A percentile compares a stretch with the other conserved stretches of the same genome.
These are phyloP conservation scores for Craseonycteris thonglongyai DNA, from an alignment of 2,113 vertebrate species.

Conservation along the genomic window DNA sequence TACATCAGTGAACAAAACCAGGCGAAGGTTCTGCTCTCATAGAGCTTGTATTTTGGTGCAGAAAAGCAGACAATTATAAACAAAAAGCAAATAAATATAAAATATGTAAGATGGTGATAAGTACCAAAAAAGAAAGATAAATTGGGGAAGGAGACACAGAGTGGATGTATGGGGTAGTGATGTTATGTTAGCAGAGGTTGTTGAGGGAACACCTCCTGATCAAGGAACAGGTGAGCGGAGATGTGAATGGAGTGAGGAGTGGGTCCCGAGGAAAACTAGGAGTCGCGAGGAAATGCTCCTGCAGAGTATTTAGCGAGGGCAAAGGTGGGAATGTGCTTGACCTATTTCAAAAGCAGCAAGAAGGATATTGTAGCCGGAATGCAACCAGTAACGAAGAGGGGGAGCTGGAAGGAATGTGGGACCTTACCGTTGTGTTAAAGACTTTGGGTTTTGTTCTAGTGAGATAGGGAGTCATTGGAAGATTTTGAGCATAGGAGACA, in stretches of 20 bases:
- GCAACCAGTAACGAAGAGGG: not conserved
- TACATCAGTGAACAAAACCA: not conserved
- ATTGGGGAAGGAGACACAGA: not conserved
- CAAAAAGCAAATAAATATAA: not conserved
- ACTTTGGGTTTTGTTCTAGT: conserved; percentile 1
- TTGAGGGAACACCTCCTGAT: not conserved
- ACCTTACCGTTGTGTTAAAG: not conserved
- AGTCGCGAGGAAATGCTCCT: not conserved
- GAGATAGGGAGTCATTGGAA: not conserved
- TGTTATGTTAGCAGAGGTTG: not conserved
- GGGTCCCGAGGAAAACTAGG: not conserved
- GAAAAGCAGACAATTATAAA: not conserved
- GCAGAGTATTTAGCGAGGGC: not conserved
- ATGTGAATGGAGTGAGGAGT: not conserved
- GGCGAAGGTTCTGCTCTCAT: not conserved
- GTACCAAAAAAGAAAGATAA: not conserved
- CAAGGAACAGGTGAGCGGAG: not conserved
- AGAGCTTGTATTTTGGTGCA: not conserved
- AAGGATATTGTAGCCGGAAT: not conserved
- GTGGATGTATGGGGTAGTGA: not conserved
- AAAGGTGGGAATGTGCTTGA: not conserved
- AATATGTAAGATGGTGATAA: not conserved
- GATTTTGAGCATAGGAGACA: not conserved
- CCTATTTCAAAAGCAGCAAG: not conserved
- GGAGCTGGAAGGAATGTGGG: not conserved